Conservation (phyloP, 2,888 invertebrate species). For the Caenorhabditis doughertyi region DNA sequence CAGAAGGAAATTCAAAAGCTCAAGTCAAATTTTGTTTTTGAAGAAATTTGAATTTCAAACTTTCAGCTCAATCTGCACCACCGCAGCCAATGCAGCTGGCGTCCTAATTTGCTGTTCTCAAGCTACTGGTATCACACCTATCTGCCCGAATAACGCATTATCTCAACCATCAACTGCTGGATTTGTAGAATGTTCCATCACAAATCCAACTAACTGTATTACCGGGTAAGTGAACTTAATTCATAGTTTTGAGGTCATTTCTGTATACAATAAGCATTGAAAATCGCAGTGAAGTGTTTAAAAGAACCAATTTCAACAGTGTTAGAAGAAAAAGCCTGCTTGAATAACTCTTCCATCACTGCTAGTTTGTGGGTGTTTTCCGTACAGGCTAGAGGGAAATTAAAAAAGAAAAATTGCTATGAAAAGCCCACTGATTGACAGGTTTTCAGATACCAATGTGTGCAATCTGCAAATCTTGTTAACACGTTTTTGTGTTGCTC, state of each 20-base stretch:
- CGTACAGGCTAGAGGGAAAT: not conserved
- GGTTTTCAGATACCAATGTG: slow-evolving; percentile 66
- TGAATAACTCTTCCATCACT: too few relatives aligned
- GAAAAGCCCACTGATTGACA: not conserved
- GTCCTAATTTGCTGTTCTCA: slow-evolving; percentile 76
- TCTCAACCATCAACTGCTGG: slow-evolving; percentile 74
- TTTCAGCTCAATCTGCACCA: slow-evolving; percentile 68
- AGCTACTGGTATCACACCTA: slow-evolving; percentile 65
- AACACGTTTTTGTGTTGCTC: slow-evolving; percentile 74
- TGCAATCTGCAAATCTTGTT: slow-evolving; percentile 65
- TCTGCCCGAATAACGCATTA: slow-evolving; percentile 75
- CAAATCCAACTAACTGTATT: slow-evolving; percentile 64
- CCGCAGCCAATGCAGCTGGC: slow-evolving; percentile 68
- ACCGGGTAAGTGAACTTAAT: slow-evolving; percentile 73
- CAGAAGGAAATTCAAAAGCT: too few relatives aligned
- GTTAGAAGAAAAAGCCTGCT: too few relatives aligned
- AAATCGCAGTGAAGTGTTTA: too few relatives aligned
- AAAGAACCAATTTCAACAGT: too few relatives aligned
- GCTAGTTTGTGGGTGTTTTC: slow-evolving; percentile 15
- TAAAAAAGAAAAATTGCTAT: too few relatives aligned
- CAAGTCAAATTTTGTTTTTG: not conserved
- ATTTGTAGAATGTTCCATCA: slow-evolving; percentile 73
- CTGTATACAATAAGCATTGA: too few relatives aligned
- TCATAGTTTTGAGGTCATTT: too few relatives aligned
- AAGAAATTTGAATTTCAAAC: not conserved